Base-by-base conservation (phyloP, 2,113 vertebrate species). In the Cryptotis parvus region DNA sequence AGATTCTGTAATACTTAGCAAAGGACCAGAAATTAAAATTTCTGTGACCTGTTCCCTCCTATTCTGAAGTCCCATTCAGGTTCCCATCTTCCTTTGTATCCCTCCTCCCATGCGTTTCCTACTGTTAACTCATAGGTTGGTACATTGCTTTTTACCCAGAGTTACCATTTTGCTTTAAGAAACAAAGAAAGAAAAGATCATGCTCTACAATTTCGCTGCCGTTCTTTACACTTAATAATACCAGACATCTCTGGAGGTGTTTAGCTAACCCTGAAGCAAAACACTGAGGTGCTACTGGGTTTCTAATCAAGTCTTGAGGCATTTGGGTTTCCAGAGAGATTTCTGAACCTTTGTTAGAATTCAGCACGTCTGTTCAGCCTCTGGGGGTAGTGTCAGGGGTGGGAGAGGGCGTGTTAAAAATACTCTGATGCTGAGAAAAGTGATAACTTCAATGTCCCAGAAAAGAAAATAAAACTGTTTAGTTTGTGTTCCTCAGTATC, bases 21-120 rank as follows among this genome's bases (percentile, higher is more conserved):
- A 73, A 68, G 45, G n/a, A 20, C 31, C 65, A 10, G 20, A 58
- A 6, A 14, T 0, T 5, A 18, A 6, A 9, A 16, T 18, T 20
- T 65, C 10, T 7, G 8, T 12, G 27, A 31, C 29, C 63, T 2
- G 26, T 65, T 12, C 55, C 4, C 18, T 58, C 22, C 55, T 22
- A 3, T 58, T 20, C 55, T 22, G 55, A 58, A 58, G 16, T 24
- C 22, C 55, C 55, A 16, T 58, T 20, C 18, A 58, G 18, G 16
- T 58, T 6, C 6, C 43, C 45, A 49, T 49, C 55, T 20, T 3
- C 20, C 20, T 65, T 9, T 2, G 0, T 10, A 9, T 0, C 0
- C 0, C 0, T 52, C 29, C 37, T 15, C 12, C 31, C 41, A 2
- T 39, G 0, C 12, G 1, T 0, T 35, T 43, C 43, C 33, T 26